phyloP scores from a whole-genome alignment of 2,888 invertebrate genomes.

The Orthosia incerta region DNA sequence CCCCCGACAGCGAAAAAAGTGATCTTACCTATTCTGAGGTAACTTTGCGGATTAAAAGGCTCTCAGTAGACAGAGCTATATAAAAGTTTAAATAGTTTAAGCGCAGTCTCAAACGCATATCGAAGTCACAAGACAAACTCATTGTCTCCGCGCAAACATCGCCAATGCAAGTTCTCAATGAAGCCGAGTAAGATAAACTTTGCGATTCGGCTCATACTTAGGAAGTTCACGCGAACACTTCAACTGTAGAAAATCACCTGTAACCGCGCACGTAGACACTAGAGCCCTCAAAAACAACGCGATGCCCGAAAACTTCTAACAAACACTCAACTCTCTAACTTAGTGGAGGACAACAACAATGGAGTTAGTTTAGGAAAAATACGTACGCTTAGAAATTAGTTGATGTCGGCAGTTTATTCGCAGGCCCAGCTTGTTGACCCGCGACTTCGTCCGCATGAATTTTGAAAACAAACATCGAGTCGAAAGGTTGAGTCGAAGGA shows the following conservation, averaged over 20 bases:
- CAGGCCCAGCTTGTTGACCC: slow-evolving; percentile 1
- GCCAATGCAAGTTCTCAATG: slow-evolving; percentile 81
- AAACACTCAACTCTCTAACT: slow-evolving; percentile 72
- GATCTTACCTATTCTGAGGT: slow-evolving; percentile 34
- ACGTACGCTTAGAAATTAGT: slow-evolving; percentile 60
- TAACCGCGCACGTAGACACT: slow-evolving; percentile 73
- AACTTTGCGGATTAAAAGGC: slow-evolving; percentile 65
- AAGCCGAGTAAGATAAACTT: slow-evolving; percentile 81
- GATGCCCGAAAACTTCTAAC: slow-evolving; percentile 78
- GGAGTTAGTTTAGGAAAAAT: slow-evolving; percentile 69
- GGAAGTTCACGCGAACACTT: slow-evolving; percentile 77
- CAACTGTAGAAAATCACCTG: slow-evolving; percentile 80
- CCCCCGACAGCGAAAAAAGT: slow-evolving; percentile 43
- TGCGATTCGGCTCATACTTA: slow-evolving; percentile 81
- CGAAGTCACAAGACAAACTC: slow-evolving; percentile 83
- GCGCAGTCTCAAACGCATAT: slow-evolving; percentile 76
- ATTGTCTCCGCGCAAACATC: slow-evolving; percentile 80
- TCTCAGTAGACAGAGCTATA: slow-evolving; percentile 61
- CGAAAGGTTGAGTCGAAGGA: background rate
- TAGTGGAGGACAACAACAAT: slow-evolving; percentile 68
- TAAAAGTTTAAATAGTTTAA: slow-evolving; percentile 75
- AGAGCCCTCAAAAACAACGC: slow-evolving; percentile 78
- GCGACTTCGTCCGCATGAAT: background rate
- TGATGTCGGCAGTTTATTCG: slow-evolving; percentile 44
- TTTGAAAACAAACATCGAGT: background rate